Conservation (phyloP, 2,888 invertebrate genomes). For the Orchesella flavescens region DNA sequence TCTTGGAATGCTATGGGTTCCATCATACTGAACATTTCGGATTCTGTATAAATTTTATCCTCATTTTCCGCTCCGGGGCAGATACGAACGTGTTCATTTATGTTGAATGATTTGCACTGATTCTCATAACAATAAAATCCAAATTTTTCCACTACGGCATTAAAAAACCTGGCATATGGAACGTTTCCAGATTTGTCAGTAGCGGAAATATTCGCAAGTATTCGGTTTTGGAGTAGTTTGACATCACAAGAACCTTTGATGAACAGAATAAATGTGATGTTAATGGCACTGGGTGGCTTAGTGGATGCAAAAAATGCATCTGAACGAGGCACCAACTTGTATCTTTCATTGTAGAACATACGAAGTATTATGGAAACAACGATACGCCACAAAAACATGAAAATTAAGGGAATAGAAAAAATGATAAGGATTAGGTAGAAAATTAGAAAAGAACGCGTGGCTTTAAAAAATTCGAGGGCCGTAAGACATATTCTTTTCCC, state of each 20-base stretch:
- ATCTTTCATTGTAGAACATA: too few relatives aligned
- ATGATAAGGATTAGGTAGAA: too few relatives aligned
- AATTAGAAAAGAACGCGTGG: too few relatives aligned
- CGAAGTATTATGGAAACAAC: not conserved
- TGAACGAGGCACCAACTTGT: too few relatives aligned
- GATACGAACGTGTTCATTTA: not conserved
- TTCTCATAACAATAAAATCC: not conserved
- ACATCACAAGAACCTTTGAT: not conserved
- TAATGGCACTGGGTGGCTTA: not conserved
- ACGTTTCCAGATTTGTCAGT: not conserved
- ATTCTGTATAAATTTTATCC: not conserved
- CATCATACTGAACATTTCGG: not conserved
- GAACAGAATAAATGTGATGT: not conserved
- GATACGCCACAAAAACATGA: too few relatives aligned
- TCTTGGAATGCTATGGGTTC: not conserved
- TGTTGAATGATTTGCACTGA: not conserved
- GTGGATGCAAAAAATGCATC: too few relatives aligned
- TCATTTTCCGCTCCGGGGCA: not conserved
- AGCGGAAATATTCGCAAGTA: not conserved
- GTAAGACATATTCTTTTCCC: too few relatives aligned
- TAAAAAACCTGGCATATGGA: not conserved
- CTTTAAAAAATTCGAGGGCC: too few relatives aligned
- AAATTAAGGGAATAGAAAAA: too few relatives aligned
- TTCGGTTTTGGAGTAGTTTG: not conserved
- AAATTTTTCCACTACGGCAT: not conserved